These are phyloP conservation scores for Eurystomus glaucurus DNA, from an alignment of 2,797 vertebrate genomes.

Conservation along the genomic window DNA sequence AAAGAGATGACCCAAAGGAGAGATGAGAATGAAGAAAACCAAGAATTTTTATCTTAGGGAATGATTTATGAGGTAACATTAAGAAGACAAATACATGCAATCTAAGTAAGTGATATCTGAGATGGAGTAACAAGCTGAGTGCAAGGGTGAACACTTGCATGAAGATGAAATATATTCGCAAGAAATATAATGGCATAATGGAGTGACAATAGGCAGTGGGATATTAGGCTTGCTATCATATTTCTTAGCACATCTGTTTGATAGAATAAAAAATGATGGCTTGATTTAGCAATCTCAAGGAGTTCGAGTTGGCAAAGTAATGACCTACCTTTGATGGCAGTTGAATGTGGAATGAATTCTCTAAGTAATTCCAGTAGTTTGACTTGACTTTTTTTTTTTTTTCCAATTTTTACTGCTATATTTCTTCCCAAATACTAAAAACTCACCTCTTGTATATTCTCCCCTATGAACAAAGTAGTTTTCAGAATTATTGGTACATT, in stretches of 20 bases:
- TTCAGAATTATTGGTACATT: background rate
- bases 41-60: background rate
- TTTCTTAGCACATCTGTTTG: background rate
- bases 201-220: background rate
- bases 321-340: background rate
- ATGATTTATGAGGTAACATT: background rate
- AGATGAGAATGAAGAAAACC: background rate
- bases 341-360: background rate
- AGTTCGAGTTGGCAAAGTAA: background rate
- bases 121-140: background rate
- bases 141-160: background rate
- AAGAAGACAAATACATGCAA: background rate
- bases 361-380: background rate
- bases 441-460: background rate
- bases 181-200: background rate
- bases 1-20: background rate
- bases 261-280: background rate
- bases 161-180: background rate
- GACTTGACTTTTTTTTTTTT: background rate
- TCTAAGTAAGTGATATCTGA: background rate
- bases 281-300: background rate
- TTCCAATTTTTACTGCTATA: background rate
- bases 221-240: background rate
- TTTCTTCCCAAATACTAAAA: background rate
- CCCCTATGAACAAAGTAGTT: background rate